phyloP scores from a whole-genome alignment of 2,113 vertebrate species.

The Sylvilagus bachmani region DNA sequence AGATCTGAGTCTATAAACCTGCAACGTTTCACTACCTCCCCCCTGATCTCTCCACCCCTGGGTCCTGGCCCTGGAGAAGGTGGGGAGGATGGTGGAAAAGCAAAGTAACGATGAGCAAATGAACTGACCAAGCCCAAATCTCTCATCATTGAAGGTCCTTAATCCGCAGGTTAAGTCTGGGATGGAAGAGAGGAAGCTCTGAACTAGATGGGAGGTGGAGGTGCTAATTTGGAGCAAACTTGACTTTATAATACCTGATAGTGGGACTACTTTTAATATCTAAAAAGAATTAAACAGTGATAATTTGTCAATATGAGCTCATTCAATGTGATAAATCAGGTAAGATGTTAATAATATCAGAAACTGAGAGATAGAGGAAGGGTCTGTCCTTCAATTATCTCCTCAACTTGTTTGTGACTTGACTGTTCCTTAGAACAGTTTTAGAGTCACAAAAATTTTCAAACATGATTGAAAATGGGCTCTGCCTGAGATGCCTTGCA shows the following conservation, averaged over 20 bases:
- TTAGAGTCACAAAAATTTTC: background rate
- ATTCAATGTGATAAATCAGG: background rate
- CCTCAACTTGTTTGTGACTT: conserved; percentile 4
- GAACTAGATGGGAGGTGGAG: background rate
- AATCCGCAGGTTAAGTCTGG: background rate
- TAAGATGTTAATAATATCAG: background rate
- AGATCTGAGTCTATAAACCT: background rate
- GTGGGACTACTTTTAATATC: background rate
- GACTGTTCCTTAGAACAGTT: no score
- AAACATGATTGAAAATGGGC: background rate
- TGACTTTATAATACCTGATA: background rate
- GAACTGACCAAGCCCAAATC: background rate
- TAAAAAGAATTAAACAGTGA: background rate
- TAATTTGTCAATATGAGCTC: background rate
- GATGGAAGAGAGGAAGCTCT: no score
- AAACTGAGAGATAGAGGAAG: background rate
- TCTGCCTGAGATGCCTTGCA: background rate
- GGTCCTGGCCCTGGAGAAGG: background rate
- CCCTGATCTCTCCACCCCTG: background rate
- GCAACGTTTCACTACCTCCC: background rate
- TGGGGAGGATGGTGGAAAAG: background rate
- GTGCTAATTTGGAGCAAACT: background rate
- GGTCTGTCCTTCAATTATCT: background rate
- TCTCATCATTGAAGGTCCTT: no score
- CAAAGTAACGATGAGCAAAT: background rate